Evolutionary conservation across 2,113 vertebrate genomes (phyloP).

Genomic region (Ptyas mucosa): DNA sequence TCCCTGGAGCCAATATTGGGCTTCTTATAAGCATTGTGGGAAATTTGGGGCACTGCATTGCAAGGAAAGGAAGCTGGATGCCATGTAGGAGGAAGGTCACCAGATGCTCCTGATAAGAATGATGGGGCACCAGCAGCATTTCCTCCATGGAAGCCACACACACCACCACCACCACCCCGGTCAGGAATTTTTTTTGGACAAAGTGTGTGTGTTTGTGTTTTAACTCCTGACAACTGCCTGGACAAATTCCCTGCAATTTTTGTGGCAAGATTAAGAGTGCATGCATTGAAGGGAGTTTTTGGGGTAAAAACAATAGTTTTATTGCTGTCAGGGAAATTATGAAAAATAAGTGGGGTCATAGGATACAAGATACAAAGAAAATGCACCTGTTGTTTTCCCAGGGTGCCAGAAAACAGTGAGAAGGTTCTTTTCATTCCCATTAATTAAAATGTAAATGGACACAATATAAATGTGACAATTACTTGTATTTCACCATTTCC

Average conservation of each 20-base stretch:
- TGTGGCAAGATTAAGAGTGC: background rate
- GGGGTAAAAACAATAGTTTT: background rate
- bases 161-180: background rate
- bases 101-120: background rate
- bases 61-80: background rate
- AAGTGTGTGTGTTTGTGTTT: background rate
- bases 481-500: background rate
- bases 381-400: background rate
- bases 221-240: background rate
- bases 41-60: background rate
- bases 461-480: background rate
- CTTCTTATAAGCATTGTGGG: background rate
- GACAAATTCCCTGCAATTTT: background rate
- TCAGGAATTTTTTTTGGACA: background rate
- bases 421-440: background rate
- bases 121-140: background rate
- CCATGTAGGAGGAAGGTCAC: background rate
- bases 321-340: background rate
- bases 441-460: background rate
- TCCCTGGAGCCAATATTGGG: background rate
- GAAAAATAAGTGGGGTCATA: background rate
- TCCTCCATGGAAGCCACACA: background rate
- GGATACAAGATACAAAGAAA: background rate
- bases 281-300: background rate
- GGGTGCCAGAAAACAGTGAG: background rate